These are phyloP conservation scores for Macrotis lagotis DNA, from an alignment of 2,113 vertebrate species.

Conservation along the genomic window DNA sequence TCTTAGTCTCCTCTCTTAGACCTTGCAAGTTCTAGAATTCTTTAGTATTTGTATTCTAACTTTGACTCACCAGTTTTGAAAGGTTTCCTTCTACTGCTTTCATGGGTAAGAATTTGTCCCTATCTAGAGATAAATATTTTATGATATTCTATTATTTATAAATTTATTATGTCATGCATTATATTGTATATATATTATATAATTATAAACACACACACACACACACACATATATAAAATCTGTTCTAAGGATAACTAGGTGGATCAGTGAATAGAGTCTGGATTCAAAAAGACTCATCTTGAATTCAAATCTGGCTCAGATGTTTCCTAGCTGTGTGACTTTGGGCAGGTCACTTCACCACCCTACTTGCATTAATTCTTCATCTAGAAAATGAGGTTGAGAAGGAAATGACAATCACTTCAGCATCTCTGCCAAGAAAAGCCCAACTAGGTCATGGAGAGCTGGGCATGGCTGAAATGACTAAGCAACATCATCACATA, in stretches of 20 bases:
- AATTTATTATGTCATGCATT: too few species aligned
- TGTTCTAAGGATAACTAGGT: neutral
- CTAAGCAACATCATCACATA: neutral
- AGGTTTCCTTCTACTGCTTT: neutral
- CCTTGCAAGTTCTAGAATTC: neutral
- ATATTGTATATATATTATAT: too few species aligned
- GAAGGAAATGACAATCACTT: neutral
- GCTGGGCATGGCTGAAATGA: neutral
- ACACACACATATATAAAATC: too few species aligned
- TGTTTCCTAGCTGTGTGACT: neutral
- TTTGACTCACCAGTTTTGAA: neutral
- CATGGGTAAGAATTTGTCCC: neutral
- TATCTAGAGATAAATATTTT: neutral
- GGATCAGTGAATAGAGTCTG: neutral
- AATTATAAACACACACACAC: too few species aligned
- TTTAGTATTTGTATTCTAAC: neutral
- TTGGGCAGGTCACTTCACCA: neutral
- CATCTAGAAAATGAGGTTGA: neutral
- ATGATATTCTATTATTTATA: too few species aligned
- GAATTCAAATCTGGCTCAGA: neutral
- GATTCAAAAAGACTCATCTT: too few species aligned
- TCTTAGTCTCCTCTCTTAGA: neutral
- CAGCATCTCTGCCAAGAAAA: neutral
- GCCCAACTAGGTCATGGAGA: neutral
- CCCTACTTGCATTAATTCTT: neutral